Evolutionary conservation across 2,888 invertebrate species (phyloP).

Genomic region (Serripes groenlandicus): DNA sequence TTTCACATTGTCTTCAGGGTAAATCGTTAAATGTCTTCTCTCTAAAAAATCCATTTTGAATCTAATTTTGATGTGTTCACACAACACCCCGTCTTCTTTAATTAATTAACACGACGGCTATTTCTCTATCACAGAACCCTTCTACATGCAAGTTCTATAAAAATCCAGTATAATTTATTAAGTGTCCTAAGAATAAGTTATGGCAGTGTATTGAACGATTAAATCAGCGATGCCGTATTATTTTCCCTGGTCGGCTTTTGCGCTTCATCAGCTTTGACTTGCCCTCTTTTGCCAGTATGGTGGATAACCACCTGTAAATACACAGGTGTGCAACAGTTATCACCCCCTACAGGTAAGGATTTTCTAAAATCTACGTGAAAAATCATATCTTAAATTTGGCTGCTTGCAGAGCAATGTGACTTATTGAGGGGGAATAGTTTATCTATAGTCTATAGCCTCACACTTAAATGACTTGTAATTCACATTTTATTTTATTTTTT

Average conservation of each 20-base stretch:
- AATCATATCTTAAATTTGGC: constrained; percentile 1
- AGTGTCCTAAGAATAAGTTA: not conserved
- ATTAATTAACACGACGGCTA: no score
- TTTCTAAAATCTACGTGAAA: not conserved
- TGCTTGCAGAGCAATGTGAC: constrained; percentile 13
- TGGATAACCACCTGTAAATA: constrained; percentile 82
- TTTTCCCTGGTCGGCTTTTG: constrained; percentile 69
- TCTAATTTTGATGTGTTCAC: no score
- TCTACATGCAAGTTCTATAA: no score
- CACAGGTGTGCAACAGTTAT: constrained; percentile 37
- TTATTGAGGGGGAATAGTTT: constrained; percentile 11
- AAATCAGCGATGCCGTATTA: constrained; percentile 25
- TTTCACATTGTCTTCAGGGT: no score
- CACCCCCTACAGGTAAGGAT: not conserved
- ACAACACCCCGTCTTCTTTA: no score
- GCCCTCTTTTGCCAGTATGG: constrained; percentile 74
- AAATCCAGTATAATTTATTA: not conserved
- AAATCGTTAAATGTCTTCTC: no score
- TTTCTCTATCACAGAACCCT: no score
- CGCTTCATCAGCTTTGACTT: constrained; percentile 77
- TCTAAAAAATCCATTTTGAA: no score
- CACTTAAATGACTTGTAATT: no score
- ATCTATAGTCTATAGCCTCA: not conserved
- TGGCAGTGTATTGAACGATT: not conserved
- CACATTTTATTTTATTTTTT: no score